phyloP scores from a whole-genome alignment of 1,140 invertebrate species.

The Temnothorax nylanderi region DNA sequence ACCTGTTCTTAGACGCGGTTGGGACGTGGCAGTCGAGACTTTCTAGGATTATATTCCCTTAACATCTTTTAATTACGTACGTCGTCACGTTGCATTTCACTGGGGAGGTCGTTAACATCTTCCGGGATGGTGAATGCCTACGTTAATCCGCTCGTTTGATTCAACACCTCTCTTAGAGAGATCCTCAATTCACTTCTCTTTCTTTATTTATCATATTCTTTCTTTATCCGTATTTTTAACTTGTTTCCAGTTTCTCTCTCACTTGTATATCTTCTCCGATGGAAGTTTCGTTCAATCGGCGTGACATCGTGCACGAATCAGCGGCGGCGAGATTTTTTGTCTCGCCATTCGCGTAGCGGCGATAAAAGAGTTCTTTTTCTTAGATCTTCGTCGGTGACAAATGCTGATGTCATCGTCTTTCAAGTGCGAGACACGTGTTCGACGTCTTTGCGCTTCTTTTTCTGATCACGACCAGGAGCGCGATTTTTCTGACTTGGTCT shows the following conservation, averaged over 20 bases:
- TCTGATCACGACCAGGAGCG: neutral
- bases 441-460: conserved; percentile 19
- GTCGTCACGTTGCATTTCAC: neutral
- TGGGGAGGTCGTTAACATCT: neutral
- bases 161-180: neutral
- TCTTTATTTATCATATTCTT: neutral
- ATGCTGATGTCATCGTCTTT: conserved; percentile 76
- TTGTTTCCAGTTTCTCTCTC: neutral
- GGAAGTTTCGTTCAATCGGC: neutral
- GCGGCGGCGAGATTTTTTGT: neutral
- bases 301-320: no score
- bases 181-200: neutral
- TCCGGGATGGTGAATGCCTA: neutral
- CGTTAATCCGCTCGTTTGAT: neutral
- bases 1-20: conserved; percentile 27
- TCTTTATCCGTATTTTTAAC: neutral
- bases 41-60: neutral
- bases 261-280: neutral
- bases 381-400: conserved; percentile 55
- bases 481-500: conserved; percentile 3
- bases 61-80: neutral
- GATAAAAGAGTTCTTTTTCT: conserved; percentile 43
- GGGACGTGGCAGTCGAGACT: neutral
- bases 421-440: conserved; percentile 50
- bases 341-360: no score